Base-by-base conservation (phyloP, 2,113 vertebrate species). In the Ginglymostoma cirratum region DNA sequence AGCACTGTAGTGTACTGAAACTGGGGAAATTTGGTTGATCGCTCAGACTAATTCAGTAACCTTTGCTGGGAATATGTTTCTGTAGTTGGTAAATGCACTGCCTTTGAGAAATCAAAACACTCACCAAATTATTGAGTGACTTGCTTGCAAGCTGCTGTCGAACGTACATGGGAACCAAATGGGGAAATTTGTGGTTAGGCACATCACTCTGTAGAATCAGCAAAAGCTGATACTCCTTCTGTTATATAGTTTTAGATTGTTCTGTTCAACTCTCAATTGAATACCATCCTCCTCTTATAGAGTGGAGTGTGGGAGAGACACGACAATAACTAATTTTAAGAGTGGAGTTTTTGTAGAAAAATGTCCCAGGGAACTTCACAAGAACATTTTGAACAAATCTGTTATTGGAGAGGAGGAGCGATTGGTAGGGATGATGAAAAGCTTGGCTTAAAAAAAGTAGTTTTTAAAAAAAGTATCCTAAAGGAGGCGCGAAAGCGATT, bases 41-140 rank as follows among this genome's bases (percentile, higher is more conserved):
- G 76, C 55, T 55, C 15, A 0, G 27, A 89, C 23, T 55, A 48
- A 89, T 89, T 89, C 52, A 72, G 66, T 70, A 69, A 48, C 24
- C 65, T 70, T 70, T 95, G 67, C 93, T 95, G 93, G 38, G 42
- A 95, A 95, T 72, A 27, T 72, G 65, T 94, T 65, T 67, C 27
- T 67, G 90, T 27, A 70, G 93, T 72, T 48, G 38, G 65, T 45
- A 42, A 69, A 24, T 10, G 48, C 87, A 5, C 86, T 27, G 48
- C 14, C 34, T 70, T 67, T 45, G 69, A 72, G 94, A 95, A 95
- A 34, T 30, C 27, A 15, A 42, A 42, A 67, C 21, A n/a, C 38
- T 34, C 21, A 24, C 21, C 92, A 42, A 45, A n/a, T 14, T 67
- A 5, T 48, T 3, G 66, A 93, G 89, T 45, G 2, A 23, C 23